These are phyloP conservation scores for Takifugu ocellatus DNA, from an alignment of 2,797 vertebrate species.

Conservation along the genomic window DNA sequence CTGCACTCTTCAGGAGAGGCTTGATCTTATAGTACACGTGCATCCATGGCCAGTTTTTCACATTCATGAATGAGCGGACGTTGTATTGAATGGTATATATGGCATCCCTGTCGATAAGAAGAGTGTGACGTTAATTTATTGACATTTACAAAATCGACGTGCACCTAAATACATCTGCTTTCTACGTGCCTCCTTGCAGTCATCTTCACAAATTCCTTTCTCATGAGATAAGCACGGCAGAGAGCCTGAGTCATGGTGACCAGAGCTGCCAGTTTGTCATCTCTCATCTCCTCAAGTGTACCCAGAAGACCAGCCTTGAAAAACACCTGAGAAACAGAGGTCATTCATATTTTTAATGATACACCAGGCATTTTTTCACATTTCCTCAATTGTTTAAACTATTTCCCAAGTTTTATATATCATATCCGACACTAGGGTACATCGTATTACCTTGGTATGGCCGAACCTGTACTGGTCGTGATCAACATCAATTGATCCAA, in stretches of 20 bases:
- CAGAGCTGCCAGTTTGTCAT: slow-evolving; percentile 78
- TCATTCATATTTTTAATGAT: not conserved
- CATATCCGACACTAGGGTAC: no score
- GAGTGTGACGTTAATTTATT: no score
- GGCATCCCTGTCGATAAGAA: slow-evolving; percentile 68
- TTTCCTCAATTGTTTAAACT: no score
- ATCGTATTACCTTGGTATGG: slow-evolving; percentile 79
- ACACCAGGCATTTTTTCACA: not conserved
- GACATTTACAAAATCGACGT: not conserved
- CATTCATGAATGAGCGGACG: slow-evolving; percentile 85
- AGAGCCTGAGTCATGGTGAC: slow-evolving; percentile 80
- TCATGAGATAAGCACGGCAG: slow-evolving; percentile 79
- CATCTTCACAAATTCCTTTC: slow-evolving; percentile 81
- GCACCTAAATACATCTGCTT: not conserved
- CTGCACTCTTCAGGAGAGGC: slow-evolving; percentile 84
- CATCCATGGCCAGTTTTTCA: slow-evolving; percentile 93
- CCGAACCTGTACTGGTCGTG: slow-evolving; percentile 87
- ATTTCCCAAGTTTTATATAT: no score
- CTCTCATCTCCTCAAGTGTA: slow-evolving; percentile 84
- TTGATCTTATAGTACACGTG: slow-evolving; percentile 94
- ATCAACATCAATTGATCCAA: slow-evolving; percentile 83
- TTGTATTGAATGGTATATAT: slow-evolving; percentile 87
- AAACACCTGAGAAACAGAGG: slow-evolving; percentile 72
- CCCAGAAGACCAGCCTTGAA: slow-evolving; percentile 86
- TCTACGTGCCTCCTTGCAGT: slow-evolving; percentile 70